A percentile compares a stretch with the other conserved stretches of the same genome.
These are phyloP conservation scores for Salarias fasciatus DNA, from an alignment of 2,797 vertebrate genomes.

Conservation along the genomic window DNA sequence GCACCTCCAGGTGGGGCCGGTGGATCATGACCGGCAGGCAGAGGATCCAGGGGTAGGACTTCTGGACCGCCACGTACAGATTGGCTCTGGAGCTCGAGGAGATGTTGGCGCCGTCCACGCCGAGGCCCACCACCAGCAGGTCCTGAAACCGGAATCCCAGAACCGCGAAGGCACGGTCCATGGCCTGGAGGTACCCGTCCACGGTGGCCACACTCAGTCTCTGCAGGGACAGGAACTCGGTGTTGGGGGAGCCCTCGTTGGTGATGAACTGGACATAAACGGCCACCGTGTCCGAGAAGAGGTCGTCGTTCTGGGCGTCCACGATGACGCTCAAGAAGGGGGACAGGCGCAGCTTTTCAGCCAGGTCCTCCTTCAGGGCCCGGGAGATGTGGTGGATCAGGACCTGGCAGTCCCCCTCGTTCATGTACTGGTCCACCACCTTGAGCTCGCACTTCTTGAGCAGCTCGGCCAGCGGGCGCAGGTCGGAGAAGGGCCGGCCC, in stretches of 20 bases:
- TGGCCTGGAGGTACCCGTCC: constrained; percentile 92
- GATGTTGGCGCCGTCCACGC: constrained; percentile 90
- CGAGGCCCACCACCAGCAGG: constrained; percentile 89
- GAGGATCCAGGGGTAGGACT: constrained; percentile 93
- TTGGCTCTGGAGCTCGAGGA: constrained; percentile 89
- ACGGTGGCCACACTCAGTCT: constrained; percentile 88
- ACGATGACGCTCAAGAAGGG: constrained; percentile 94
- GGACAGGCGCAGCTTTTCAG: constrained; percentile 93
- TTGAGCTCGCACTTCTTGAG: constrained; percentile 96
- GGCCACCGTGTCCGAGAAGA: constrained; percentile 91
- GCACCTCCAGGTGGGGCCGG: constrained; percentile 92
- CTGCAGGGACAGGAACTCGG: constrained; percentile 94
- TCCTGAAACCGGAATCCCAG: constrained; percentile 92
- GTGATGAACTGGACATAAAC: constrained; percentile 94
- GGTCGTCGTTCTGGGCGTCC: constrained; percentile 91
- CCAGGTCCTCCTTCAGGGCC: constrained; percentile 91
- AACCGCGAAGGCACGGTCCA: constrained; percentile 90
- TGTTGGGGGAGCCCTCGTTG: constrained; percentile 89
- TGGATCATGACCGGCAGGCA: constrained; percentile 96
- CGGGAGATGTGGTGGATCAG: constrained; percentile 93
- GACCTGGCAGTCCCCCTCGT: constrained; percentile 95
- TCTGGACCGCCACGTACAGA: constrained; percentile 91
- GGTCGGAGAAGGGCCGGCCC: constrained; percentile 92
- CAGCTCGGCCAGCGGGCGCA: constrained; percentile 92
- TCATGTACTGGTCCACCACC: constrained; percentile 98